phyloP scores from a whole-genome alignment of 2,113 vertebrate species.

The Epinephelus cyanopodus region DNA sequence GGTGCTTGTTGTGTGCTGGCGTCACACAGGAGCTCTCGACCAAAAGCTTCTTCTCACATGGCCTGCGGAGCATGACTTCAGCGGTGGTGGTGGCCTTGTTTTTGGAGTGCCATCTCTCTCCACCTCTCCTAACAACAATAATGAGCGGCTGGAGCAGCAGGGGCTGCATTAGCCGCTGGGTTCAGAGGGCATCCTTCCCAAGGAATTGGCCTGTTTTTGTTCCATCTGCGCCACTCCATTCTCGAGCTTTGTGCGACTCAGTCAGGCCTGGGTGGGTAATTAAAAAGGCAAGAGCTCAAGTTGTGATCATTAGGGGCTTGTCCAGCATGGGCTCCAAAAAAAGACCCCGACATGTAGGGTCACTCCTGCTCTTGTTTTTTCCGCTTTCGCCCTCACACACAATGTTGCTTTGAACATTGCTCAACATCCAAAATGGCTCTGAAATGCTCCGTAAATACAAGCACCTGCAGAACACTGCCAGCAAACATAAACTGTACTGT shows the following conservation, averaged over 20 bases:
- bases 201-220: constrained; percentile 80
- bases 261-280: constrained; percentile 88
- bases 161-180: constrained; percentile 74
- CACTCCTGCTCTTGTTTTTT: constrained; percentile 20
- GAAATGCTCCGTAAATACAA: constrained; percentile 42
- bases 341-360: constrained; percentile 39
- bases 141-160: constrained; percentile 72
- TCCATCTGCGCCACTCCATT: constrained; percentile 67
- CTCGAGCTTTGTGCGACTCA: constrained; percentile 79
- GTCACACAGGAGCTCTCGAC: constrained; percentile 59
- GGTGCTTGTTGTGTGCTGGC: constrained; percentile 36
- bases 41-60: constrained; percentile 65
- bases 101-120: constrained; percentile 59
- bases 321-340: constrained; percentile 55
- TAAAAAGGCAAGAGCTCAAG: constrained; percentile 85
- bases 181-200: constrained; percentile 77
- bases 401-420: constrained; percentile 46
- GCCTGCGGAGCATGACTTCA: constrained; percentile 65
- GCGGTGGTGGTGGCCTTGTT: constrained; percentile 59
- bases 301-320: constrained; percentile 83
- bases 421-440: constrained; percentile 32
- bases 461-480: constrained; percentile 38
- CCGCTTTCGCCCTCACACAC: not conserved
- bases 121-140: constrained; percentile 72
- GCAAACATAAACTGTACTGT: constrained; percentile 39